These are phyloP conservation scores for Enoplolaimus lenunculus DNA, from an alignment of 2,888 invertebrate genomes.

Conservation along the genomic window DNA sequence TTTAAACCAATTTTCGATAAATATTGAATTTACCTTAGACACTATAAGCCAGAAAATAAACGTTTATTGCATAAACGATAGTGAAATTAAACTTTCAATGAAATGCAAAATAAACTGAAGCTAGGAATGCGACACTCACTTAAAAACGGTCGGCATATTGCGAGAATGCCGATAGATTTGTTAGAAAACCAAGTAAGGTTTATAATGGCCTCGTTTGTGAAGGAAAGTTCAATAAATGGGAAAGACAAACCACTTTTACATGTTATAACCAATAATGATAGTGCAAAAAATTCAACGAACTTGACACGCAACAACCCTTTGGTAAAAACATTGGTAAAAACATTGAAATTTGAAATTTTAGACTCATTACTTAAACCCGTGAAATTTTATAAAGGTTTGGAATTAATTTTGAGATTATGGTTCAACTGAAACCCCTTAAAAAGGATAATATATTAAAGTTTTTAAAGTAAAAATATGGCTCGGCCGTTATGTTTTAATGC, in stretches of 20 bases:
- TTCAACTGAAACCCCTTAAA: background rate
- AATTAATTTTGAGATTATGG: background rate
- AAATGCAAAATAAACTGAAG: background rate
- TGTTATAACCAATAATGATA: background rate
- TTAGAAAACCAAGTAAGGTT: background rate
- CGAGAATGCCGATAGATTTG: background rate
- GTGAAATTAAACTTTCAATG: background rate
- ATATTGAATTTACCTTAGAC: background rate
- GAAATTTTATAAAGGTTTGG: background rate
- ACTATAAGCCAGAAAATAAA: background rate
- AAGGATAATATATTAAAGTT: too few relatives aligned
- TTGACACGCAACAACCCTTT: background rate
- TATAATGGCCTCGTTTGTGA: background rate
- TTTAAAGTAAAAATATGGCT: too few relatives aligned
- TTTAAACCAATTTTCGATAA: background rate
- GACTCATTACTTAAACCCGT: background rate
- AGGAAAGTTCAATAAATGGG: background rate
- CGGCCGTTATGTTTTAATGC: too few relatives aligned
- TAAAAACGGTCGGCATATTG: background rate
- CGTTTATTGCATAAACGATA: background rate
- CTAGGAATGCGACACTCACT: background rate
- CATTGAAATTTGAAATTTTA: background rate
- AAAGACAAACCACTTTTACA: background rate
- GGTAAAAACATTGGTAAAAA: too few relatives aligned
- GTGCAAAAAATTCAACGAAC: background rate